Conservation (phyloP, 2,888 invertebrate species). For the Hipparchia sbordonii region DNA sequence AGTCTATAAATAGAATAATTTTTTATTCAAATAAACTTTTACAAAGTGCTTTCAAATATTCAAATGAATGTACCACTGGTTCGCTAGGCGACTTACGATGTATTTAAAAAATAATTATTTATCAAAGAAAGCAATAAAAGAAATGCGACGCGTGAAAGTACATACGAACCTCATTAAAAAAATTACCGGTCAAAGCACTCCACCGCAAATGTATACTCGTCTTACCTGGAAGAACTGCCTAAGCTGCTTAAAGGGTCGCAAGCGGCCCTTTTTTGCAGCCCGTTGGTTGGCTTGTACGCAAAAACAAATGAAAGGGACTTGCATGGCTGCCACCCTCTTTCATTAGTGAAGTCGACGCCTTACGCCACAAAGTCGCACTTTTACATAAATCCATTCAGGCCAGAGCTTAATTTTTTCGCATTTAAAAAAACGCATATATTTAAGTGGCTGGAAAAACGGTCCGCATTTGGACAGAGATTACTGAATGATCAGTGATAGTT, state of each 20-base stretch:
- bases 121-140: slow-evolving; percentile 6
- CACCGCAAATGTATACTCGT: slow-evolving; percentile 28
- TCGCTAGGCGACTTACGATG: neutral
- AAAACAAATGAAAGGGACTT: slow-evolving; percentile 50
- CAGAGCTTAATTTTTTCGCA: too few species aligned
- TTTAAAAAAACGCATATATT: too few species aligned
- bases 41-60: too few species aligned
- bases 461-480: too few species aligned
- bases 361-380: slow-evolving; percentile 32
- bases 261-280: slow-evolving; percentile 40
- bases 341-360: slow-evolving; percentile 47
- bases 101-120: neutral
- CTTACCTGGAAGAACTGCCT: slow-evolving; percentile 30
- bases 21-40: too few species aligned
- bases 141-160: neutral
- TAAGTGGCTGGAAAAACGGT: too few species aligned
- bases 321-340: slow-evolving; percentile 50
- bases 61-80: too few species aligned
- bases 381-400: neutral
- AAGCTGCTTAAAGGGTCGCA: slow-evolving; percentile 40
- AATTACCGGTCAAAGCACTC: slow-evolving; percentile 28
- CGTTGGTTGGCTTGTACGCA: slow-evolving; percentile 39
- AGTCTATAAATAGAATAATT: too few species aligned
- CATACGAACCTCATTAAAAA: slow-evolving; percentile 26
- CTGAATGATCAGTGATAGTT: too few species aligned